Evolutionary conservation across 2,797 vertebrate species (phyloP).

Genomic region (Galagoides demidoff): DNA sequence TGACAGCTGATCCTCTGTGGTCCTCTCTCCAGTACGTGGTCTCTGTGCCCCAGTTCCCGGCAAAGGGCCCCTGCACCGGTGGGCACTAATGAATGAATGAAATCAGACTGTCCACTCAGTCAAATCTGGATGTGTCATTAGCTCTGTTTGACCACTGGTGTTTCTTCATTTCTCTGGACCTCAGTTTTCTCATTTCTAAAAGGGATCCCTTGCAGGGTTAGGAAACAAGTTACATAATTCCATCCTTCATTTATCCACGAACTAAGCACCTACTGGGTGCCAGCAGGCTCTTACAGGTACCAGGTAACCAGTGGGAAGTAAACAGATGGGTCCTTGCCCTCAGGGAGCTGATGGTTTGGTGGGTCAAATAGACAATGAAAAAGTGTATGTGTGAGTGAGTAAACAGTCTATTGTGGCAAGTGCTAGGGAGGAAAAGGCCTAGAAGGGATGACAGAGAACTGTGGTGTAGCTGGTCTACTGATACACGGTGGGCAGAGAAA

Average conservation of each 20-base stretch:
- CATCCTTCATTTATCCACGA: background rate
- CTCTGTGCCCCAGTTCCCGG: background rate
- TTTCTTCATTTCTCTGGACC: background rate
- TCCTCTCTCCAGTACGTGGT: background rate
- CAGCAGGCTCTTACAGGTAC: background rate
- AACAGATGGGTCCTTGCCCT: accelerated
- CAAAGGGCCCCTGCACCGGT: background rate
- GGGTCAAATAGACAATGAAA: background rate
- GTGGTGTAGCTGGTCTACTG: accelerated
- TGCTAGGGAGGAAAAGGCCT: background rate
- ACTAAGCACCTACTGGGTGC: background rate
- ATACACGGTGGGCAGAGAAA: background rate
- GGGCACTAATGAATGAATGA: background rate
- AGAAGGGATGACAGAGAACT: accelerated
- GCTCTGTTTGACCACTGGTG: background rate
- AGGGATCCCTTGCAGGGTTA: background rate
- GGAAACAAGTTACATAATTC: background rate
- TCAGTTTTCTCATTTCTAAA: slow-evolving; percentile 31
- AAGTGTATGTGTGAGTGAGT: background rate
- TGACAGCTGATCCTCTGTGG: accelerated
- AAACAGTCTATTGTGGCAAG: background rate
- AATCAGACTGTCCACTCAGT: background rate
- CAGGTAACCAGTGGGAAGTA: background rate
- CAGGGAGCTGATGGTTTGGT: background rate
- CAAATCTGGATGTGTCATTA: background rate